These are phyloP conservation scores for Dromius quadrimaculatus DNA, from an alignment of 2,888 invertebrate species.

Conservation along the genomic window DNA sequence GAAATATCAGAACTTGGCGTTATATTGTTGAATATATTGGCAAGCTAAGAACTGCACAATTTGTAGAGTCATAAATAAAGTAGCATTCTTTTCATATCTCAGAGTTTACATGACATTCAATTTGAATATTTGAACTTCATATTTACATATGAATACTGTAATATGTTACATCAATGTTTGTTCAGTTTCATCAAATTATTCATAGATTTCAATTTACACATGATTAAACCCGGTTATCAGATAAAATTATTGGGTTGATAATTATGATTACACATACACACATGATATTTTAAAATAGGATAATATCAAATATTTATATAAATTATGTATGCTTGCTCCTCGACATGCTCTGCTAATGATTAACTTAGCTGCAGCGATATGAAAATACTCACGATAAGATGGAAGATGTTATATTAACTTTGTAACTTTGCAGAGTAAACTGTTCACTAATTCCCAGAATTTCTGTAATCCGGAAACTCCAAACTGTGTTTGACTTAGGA, in stretches of 20 bases:
- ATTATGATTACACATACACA: no score
- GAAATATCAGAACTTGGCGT: constrained; percentile 10
- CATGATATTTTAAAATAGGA: no score
- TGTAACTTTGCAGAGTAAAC: constrained; percentile 8
- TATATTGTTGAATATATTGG: constrained; percentile 19
- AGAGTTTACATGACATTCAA: neutral
- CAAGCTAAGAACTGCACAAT: constrained; percentile 12
- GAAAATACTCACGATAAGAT: constrained; percentile 19
- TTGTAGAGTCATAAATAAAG: neutral
- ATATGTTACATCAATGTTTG: no score
- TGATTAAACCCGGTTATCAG: no score
- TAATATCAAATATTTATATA: no score
- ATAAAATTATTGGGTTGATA: no score
- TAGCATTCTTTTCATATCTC: neutral
- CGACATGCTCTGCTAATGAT: constrained; percentile 10
- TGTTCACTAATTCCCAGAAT: constrained; percentile 1
- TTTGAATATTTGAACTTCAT: neutral
- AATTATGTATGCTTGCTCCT: no score
- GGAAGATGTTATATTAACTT: constrained; percentile 27
- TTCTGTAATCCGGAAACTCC: neutral
- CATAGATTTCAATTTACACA: no score
- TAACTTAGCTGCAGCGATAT: constrained; percentile 6
- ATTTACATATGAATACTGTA: neutral
- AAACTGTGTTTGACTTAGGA: constrained; percentile 8
- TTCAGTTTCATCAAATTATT: no score